phyloP scores from a whole-genome alignment of 2,113 vertebrate genomes.

The Hypocryptadius cinnamomeus region DNA sequence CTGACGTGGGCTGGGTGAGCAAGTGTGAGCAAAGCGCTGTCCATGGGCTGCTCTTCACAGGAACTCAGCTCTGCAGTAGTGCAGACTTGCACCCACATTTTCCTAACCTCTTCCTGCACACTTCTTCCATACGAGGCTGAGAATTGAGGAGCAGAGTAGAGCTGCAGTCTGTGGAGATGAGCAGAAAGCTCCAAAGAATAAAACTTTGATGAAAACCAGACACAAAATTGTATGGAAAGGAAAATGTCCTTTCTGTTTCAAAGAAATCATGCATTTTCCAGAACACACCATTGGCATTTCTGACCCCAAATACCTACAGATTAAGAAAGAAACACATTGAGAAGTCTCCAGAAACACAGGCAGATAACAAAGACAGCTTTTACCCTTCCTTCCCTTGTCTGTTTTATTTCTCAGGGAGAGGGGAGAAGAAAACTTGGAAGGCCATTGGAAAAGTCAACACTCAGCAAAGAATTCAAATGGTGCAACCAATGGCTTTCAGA shows the following conservation, averaged over 20 bases:
- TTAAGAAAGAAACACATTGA: not conserved
- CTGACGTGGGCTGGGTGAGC: not conserved
- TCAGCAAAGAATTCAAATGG: not conserved
- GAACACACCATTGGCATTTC: accelerated
- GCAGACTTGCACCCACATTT: accelerated
- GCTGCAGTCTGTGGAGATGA: not conserved
- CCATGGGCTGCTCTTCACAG: accelerated
- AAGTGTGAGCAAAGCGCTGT: accelerated
- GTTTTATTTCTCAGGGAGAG: not conserved
- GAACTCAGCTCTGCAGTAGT: accelerated
- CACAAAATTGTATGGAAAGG: not conserved
- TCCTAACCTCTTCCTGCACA: not conserved
- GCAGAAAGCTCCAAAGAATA: not conserved
- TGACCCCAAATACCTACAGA: not conserved
- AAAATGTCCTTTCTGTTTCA: not conserved
- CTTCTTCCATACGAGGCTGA: accelerated
- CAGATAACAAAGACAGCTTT: not conserved
- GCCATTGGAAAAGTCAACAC: not conserved
- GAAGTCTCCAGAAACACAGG: not conserved
- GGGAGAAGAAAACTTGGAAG: not conserved
- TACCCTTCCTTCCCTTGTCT: not conserved
- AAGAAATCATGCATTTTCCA: not conserved
- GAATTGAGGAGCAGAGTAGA: not conserved
- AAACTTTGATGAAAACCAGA: not conserved
- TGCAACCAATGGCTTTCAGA: not conserved